These are phyloP conservation scores for Platalea minor DNA, from an alignment of 2,797 vertebrate species.

Conservation along the genomic window DNA sequence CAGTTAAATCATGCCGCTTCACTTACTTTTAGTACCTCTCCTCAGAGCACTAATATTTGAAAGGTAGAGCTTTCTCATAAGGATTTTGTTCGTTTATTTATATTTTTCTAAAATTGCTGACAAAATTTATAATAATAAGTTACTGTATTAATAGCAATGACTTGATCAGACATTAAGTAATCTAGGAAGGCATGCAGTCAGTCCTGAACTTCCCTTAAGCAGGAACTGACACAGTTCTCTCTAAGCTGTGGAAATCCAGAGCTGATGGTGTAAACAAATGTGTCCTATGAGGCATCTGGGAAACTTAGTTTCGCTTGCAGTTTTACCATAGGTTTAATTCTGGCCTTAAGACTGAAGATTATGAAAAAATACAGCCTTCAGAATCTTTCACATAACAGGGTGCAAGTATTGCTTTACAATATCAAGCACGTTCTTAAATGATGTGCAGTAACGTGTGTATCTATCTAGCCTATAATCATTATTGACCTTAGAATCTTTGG, in stretches of 20 bases:
- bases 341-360: not conserved
- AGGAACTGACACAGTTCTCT: not conserved
- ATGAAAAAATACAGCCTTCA: not conserved
- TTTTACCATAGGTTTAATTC: not conserved
- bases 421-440: not conserved
- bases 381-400: not conserved
- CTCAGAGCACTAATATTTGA: not conserved
- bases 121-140: not conserved
- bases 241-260: not conserved
- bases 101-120: not conserved
- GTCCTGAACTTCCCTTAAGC: not conserved
- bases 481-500: not conserved
- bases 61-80: not conserved
- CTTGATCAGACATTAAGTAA: not conserved
- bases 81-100: not conserved
- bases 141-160: not conserved
- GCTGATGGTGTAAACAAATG: not conserved
- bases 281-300: not conserved
- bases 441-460: accelerated
- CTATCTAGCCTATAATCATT: not conserved
- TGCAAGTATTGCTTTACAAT: not conserved
- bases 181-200: not conserved
- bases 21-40: not conserved
- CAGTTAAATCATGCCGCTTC: not conserved
- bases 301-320: not conserved